phyloP scores from a whole-genome alignment of 2,113 vertebrate genomes.

The Cebus imitator region DNA sequence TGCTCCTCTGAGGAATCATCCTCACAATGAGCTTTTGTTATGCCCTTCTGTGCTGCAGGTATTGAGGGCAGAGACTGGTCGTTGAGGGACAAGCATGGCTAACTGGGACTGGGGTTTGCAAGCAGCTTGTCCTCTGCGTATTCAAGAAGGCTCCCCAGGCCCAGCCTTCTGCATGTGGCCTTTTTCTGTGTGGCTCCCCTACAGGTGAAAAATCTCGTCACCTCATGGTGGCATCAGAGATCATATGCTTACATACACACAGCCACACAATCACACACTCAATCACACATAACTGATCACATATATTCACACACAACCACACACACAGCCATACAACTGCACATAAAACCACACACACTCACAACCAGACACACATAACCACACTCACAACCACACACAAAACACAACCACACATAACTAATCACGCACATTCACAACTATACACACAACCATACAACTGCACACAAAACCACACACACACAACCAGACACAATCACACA shows the following conservation, averaged over 20 bases:
- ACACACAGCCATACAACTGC: no score
- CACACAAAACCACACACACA: no score
- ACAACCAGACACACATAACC: neutral
- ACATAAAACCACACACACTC: no score
- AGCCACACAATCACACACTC: neutral
- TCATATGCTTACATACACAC: neutral
- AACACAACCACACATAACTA: neutral
- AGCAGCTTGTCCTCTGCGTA: neutral
- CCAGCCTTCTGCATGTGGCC: neutral
- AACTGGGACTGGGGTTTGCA: no score
- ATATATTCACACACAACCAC: neutral
- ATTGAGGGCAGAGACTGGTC: neutral
- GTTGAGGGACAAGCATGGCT: accelerated
- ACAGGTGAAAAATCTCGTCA: neutral
- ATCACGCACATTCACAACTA: neutral
- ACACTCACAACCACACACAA: neutral
- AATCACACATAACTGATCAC: neutral
- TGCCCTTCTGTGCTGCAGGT: neutral
- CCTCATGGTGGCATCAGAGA: neutral
- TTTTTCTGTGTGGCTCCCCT: neutral
- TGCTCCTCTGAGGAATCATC: accelerated
- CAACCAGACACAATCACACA: neutral
- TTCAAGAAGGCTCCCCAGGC: neutral
- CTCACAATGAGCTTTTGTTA: neutral
- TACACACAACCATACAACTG: no score